Evolutionary conservation across 2,888 invertebrate genomes (phyloP).

Genomic region (Lithodes maja): DNA sequence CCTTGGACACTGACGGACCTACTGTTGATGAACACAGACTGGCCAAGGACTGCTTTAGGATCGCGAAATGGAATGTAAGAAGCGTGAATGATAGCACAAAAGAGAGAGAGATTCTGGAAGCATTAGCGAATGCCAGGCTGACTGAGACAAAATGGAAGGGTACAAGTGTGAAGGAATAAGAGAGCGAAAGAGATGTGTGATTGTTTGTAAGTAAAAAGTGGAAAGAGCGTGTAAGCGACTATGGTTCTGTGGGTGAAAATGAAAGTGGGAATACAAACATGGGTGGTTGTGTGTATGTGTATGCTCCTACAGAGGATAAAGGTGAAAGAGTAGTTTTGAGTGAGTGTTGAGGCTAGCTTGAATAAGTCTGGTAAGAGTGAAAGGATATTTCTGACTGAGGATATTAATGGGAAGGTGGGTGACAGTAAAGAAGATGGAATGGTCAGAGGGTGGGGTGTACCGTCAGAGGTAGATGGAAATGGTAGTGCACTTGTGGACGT

Average conservation of each 20-base stretch:
- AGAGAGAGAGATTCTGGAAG: not conserved
- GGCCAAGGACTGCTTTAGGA: no score
- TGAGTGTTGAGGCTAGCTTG: not conserved
- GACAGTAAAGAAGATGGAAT: not conserved
- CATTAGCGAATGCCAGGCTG: not conserved
- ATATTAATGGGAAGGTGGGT: not conserved
- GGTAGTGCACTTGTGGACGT: not conserved
- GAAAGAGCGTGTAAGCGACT: not conserved
- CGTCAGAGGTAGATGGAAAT: not conserved
- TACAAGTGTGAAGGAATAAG: not conserved
- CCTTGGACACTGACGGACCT: no score
- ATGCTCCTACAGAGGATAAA: not conserved
- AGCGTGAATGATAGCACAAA: not conserved
- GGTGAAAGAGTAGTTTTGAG: not conserved
- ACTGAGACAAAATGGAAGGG: no score
- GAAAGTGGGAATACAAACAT: not conserved
- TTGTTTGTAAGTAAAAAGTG: not conserved
- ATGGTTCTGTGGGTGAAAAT: conserved; percentile 10
- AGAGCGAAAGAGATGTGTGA: not conserved
- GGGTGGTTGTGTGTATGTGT: conserved; percentile 15
- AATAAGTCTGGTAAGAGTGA: not conserved
- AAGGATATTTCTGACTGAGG: not conserved
- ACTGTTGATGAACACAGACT: no score
- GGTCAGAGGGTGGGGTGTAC: not conserved
- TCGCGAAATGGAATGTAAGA: no score